phyloP scores from a whole-genome alignment of 2,888 invertebrate genomes.

The Lycophotia porphyrea region DNA sequence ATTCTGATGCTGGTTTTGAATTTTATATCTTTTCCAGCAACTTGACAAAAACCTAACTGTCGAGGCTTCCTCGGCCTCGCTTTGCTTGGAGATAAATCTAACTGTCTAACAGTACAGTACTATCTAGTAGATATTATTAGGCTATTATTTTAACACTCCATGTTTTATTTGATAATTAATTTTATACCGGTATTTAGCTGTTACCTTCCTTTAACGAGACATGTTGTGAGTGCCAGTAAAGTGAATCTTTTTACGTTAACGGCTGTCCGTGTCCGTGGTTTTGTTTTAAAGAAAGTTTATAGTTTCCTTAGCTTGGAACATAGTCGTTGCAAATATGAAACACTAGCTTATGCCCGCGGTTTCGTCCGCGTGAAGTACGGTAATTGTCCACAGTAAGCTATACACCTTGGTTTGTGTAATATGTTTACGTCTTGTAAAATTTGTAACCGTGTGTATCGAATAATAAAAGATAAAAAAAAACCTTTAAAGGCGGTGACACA shows the following conservation, averaged over 20 bases:
- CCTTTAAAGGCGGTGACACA: too few species aligned
- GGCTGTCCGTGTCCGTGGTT: slow-evolving; percentile 1
- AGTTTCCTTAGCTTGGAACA: neutral
- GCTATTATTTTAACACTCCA: slow-evolving; percentile 17
- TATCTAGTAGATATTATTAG: slow-evolving; percentile 2
- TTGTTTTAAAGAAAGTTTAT: slow-evolving; percentile 5
- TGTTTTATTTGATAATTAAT: slow-evolving; percentile 51
- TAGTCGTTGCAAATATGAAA: neutral
- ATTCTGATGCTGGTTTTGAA: neutral
- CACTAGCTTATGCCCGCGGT: neutral
- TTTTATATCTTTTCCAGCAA: neutral
- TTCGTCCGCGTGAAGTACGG: neutral
- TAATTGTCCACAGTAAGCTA: neutral
- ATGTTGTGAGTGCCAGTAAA: slow-evolving; percentile 20
- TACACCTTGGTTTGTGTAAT: too few species aligned
- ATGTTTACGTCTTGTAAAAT: too few species aligned
- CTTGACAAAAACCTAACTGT: neutral
- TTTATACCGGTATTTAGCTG: slow-evolving; percentile 26
- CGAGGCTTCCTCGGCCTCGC: neutral
- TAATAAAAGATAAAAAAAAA: too few species aligned
- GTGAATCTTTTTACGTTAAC: slow-evolving; percentile 26
- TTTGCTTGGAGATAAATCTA: slow-evolving; percentile 2
- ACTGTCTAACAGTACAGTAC: slow-evolving; percentile 27
- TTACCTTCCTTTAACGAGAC: slow-evolving; percentile 14
- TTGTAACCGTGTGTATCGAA: too few species aligned